Percentiles rank a stretch among this genome's conserved stretches.
Evolutionary conservation across 2,888 invertebrate species (phyloP).

Genomic region (Suillia variegata): DNA sequence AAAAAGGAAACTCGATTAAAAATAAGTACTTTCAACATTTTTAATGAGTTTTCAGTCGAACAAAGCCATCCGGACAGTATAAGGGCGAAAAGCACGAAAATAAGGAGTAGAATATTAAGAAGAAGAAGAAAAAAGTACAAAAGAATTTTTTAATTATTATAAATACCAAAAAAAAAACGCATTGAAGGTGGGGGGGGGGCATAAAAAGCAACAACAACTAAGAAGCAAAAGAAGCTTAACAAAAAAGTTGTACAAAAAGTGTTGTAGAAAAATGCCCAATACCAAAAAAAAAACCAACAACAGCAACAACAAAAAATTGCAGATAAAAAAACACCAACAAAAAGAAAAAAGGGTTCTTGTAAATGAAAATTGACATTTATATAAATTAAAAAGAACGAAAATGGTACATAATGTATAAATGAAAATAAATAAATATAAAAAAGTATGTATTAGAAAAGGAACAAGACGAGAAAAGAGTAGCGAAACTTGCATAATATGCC

Average conservation of each 20-base stretch:
- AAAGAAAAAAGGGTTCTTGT: slow-evolving; percentile 25
- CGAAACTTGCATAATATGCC: slow-evolving; percentile 21
- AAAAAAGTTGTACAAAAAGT: slow-evolving; percentile 5
- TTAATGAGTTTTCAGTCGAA: slow-evolving; percentile 22
- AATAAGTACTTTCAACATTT: slow-evolving; percentile 12
- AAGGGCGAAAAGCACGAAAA: not conserved
- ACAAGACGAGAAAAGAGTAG: not conserved
- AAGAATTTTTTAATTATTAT: slow-evolving; percentile 22
- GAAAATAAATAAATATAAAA: slow-evolving; percentile 15
- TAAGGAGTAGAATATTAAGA: not conserved
- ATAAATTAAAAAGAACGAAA: slow-evolving; percentile 41
- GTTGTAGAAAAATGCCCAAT: slow-evolving; percentile 8
- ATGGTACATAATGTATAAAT: slow-evolving; percentile 23
- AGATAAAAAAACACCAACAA: not conserved
- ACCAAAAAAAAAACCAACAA: not conserved
- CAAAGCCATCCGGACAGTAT: not conserved
- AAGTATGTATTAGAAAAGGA: slow-evolving; percentile 14
- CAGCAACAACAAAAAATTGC: not conserved
- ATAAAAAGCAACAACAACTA: not conserved
- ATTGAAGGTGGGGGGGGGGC: not conserved
- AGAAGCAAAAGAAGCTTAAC: not conserved
- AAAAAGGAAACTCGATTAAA: slow-evolving; percentile 3
- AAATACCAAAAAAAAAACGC: slow-evolving; percentile 1
- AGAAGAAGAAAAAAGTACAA: not conserved
- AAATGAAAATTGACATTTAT: slow-evolving; percentile 56